A percentile compares a stretch with the other conserved stretches of the same genome.
Conservation (phyloP, 2,797 vertebrate species). For the Acridotheres tristis region DNA sequence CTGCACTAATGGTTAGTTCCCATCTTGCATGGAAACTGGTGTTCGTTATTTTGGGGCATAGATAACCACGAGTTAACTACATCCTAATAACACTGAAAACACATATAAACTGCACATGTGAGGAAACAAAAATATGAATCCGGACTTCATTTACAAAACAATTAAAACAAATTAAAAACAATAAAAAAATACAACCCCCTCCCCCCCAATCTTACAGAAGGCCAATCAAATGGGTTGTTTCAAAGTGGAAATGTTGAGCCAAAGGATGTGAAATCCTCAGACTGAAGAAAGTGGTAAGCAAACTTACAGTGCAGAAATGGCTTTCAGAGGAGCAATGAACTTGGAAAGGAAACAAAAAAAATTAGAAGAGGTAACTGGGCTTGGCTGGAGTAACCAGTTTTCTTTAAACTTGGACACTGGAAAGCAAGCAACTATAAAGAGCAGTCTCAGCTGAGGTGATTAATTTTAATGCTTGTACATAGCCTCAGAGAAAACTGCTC, state of each 20-base stretch:
- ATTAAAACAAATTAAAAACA: not conserved
- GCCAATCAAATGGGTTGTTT: not conserved
- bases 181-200: rapidly evolving
- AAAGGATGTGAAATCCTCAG: not conserved
- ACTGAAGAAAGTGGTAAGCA: not conserved
- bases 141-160: not conserved
- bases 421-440: conserved; percentile 20
- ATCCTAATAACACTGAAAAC: not conserved
- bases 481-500: conserved; percentile 54
- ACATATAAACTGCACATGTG: not conserved
- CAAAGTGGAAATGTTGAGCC: not conserved
- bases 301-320: not conserved
- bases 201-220: rapidly evolving
- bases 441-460: conserved; percentile 10
- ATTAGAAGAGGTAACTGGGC: not conserved
- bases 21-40: not conserved
- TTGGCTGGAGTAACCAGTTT: not conserved
- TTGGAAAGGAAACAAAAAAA: not conserved
- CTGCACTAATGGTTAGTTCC: not conserved
- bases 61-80: not conserved
- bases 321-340: not conserved
- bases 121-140: not conserved
- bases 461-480: conserved; percentile 28
- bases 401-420: conserved; percentile 7
- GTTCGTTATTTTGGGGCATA: not conserved